Evolutionary conservation across 2,888 invertebrate genomes (phyloP), one percentile per base, ranked within the genome.

Genomic region (Tachina lurida): DNA sequence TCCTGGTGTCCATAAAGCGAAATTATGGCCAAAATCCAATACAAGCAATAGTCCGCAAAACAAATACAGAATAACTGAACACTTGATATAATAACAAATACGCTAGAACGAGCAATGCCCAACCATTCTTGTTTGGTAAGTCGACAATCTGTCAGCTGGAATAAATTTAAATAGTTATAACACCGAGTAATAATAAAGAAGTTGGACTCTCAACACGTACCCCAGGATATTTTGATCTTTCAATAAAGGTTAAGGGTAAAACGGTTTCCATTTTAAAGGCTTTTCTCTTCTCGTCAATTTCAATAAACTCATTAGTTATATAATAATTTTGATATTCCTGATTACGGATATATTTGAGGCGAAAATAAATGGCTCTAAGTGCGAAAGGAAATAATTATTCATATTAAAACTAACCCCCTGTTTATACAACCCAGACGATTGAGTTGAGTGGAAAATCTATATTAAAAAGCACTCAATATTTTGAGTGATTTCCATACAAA

Each of bases 61-160:
- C 98, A 95, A 89, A 97, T 96, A 63, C 96, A 95, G 41, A 94
- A 92, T 15, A 97, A 93, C 90, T 97, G 97, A 81, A 96, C 93
- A 0, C 95, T 94, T 0, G 96, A 95, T 17, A 96, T 93, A 0
- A 94, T 89, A 91, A 97, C 94, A 87, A 96, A 94, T 92, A 95
- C 91, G 10, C 88, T 83, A 4, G 91, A 90, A 22, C 89, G 88
- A 0, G 90, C 89, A 45, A 92, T 68, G 47, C 88, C 67, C 5
- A 88, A 58, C 10, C 88, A 88, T 86, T 93, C 93, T 9, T 73
- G 75, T 19, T 68, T 79, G 0, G 92, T 89, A 39, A 93, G 84
- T 0, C 87, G 89, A 2, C 88, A 82, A 4, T 92, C 92, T 9
- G 89, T 88, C 7, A 93, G 87, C 93, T 93, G 62, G 10, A 87